Evolutionary conservation across 64 coral and sea anemone genomes (phyloP).

Genomic region (Stylophora pistillata): DNA sequence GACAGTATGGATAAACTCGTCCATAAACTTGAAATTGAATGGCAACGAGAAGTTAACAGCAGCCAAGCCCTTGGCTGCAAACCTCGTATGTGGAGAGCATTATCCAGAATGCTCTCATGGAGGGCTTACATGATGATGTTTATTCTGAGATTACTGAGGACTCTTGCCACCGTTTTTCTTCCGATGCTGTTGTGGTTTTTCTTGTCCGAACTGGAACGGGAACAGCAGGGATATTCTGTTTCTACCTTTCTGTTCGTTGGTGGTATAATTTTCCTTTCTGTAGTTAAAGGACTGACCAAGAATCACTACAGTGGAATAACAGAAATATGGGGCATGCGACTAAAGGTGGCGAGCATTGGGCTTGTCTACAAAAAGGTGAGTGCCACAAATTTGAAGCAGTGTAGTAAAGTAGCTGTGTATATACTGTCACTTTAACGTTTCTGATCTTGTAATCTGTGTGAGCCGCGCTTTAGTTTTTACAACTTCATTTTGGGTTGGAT

Average conservation of each 20-base stretch:
- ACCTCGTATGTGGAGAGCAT: constrained; percentile 18
- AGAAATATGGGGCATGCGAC: neutral
- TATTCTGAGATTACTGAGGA: neutral
- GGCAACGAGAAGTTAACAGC: neutral
- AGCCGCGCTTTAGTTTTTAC: no score
- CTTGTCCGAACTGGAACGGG: neutral
- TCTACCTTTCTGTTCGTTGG: neutral
- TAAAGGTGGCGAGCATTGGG: constrained; percentile 4
- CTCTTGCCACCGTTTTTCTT: neutral
- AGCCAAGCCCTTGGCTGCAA: neutral
- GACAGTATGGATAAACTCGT: neutral
- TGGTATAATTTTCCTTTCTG: neutral
- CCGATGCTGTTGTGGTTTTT: neutral
- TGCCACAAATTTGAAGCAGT: neutral
- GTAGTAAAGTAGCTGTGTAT: no score
- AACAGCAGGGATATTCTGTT: neutral
- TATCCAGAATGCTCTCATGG: neutral
- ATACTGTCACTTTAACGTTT: no score
- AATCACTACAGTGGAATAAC: neutral
- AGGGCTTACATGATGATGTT: neutral
- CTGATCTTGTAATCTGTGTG: no score
- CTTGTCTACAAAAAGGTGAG: constrained; percentile 5
- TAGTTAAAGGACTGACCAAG: neutral
- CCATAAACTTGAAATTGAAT: neutral
- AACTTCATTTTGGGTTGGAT: no score